Evolutionary conservation across 2,888 invertebrate genomes (phyloP), one percentile per base, ranked within the genome.

Genomic region (Pyrrhosoma nymphula): DNA sequence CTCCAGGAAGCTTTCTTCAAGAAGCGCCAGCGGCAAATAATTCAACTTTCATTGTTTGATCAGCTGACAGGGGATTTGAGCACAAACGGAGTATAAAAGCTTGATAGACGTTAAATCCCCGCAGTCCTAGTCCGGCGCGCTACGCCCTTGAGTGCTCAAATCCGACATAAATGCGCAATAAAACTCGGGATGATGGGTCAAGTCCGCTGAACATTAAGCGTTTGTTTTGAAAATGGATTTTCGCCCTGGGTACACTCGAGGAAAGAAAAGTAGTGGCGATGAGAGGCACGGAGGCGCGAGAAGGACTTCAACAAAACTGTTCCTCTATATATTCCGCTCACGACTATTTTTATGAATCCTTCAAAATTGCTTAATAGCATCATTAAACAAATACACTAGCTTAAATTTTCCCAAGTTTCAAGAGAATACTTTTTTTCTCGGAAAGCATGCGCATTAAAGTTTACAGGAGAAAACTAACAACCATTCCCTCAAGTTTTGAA

Each of bases 201-300:
- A 82, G 82, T 82, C 82, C 82, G n/a, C 82, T 82, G 82, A 82
- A 35, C 30, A 82, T 82, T 82, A 82, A 82, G 82, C 30, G 82
- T 35, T 82, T 82, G 82, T 82, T 82, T 82, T 82, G 82, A 35
- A 82, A 82, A 82, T 82, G 82, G 82, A 82, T 82, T 82, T 82
- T 30, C 16, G 30, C 35, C 35, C 82, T 82, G 82, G 30, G 82
- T 82, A 82, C 35, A 35, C 35, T 18, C 10, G 1, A 18, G 30
- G 82, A 8, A 82, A 82, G 82, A 35, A 82, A 82, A 35, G 82
- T 35, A 82, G 82, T 10, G n/a, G 30, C 35, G 30, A 0, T 30
- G 35, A 82, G 82, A 82, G 82, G 35, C 16, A 30, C 12, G n/a
- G 16, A 82, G 4, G 82, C 82, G 30, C 75, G 30, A 10, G 75